phyloP scores from a whole-genome alignment of 2,888 invertebrate genomes.

The Drosophila pseudotakahashii region DNA sequence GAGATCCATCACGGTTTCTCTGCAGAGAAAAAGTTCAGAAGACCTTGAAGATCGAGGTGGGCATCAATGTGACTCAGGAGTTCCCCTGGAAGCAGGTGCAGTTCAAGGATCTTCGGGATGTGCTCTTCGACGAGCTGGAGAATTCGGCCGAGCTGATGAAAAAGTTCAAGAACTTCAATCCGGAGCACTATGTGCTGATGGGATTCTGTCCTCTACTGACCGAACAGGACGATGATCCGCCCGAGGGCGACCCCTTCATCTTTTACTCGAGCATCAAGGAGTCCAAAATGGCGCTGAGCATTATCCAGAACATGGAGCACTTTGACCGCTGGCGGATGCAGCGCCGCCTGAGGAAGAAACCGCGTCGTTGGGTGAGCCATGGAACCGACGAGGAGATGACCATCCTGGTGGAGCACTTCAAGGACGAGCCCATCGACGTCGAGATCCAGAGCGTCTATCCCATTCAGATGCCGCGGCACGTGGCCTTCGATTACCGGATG shows the following conservation, averaged over 20 bases:
- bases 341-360: slow-evolving; percentile 86
- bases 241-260: slow-evolving; percentile 88
- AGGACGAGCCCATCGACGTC: slow-evolving; percentile 87
- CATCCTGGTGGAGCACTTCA: slow-evolving; percentile 85
- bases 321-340: slow-evolving; percentile 84
- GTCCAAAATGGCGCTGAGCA: slow-evolving; percentile 84
- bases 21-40: slow-evolving; percentile 68
- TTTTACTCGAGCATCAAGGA: slow-evolving; percentile 86
- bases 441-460: slow-evolving; percentile 89
- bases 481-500: slow-evolving; percentile 85
- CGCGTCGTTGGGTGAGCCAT: slow-evolving; percentile 86
- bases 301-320: slow-evolving; percentile 86
- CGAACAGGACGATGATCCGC: slow-evolving; percentile 84
- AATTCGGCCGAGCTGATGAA: slow-evolving; percentile 84
- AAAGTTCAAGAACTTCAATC: slow-evolving; percentile 82
- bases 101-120: slow-evolving; percentile 87
- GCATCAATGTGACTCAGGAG: slow-evolving; percentile 89
- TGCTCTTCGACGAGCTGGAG: slow-evolving; percentile 85
- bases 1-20: neutral
- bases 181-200: slow-evolving; percentile 85
- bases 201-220: slow-evolving; percentile 89
- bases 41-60: slow-evolving; percentile 87
- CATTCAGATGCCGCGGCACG: slow-evolving; percentile 83
- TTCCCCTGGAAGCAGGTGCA: slow-evolving; percentile 89
- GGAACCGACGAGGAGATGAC: slow-evolving; percentile 89